A percentile compares a stretch with the other conserved stretches of the same genome.
phyloP scores from a whole-genome alignment of 2,888 invertebrate species.

The Ditula angustiorana region DNA sequence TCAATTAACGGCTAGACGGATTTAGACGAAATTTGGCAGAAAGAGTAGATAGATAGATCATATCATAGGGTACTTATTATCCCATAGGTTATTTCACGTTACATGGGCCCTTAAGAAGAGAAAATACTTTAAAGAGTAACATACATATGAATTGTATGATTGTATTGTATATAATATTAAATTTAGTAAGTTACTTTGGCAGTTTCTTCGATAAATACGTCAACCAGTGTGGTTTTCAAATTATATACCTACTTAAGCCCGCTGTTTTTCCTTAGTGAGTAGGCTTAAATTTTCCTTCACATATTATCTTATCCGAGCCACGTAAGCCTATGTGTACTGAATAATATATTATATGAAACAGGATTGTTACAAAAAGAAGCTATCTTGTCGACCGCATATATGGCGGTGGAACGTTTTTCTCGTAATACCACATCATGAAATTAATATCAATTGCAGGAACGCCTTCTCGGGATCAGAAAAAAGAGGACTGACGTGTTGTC shows the following conservation, averaged over 20 bases:
- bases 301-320: constrained; percentile 27
- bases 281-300: constrained; percentile 1
- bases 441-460: constrained; percentile 73
- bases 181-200: no score
- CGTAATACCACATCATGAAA: constrained; percentile 68
- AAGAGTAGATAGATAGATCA: no score
- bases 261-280: neutral
- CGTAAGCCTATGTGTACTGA: constrained; percentile 44
- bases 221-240: no score
- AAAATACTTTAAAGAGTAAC: no score
- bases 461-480: constrained; percentile 57
- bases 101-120: no score
- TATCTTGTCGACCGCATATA: constrained; percentile 50
- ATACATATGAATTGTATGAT: no score
- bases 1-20: no score
- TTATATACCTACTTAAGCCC: neutral
- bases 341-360: constrained; percentile 49
- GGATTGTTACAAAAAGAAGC: constrained; percentile 53
- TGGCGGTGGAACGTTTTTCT: constrained; percentile 56
- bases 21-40: no score
- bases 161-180: no score
- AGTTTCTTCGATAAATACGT: no score
- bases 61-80: no score
- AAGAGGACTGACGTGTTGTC: constrained; percentile 34
- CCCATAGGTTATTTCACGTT: no score